Base-by-base conservation (phyloP, 2,888 invertebrate species). In the Conchocele bisecta region DNA sequence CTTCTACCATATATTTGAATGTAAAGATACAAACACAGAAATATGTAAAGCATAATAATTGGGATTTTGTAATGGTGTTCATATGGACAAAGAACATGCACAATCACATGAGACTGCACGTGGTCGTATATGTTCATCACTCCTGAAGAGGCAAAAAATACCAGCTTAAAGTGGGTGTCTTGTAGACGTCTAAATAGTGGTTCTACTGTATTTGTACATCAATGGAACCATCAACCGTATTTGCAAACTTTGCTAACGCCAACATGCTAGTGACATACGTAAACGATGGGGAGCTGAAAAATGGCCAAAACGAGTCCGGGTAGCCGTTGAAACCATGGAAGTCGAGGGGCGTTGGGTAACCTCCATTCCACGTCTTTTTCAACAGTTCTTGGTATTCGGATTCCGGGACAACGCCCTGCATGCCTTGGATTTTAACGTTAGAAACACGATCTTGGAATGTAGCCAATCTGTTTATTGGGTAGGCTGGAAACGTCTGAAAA, bases 211-310 rank as follows among this genome's bases (percentile, higher is more conserved):
- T n/a, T n/a, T n/a, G n/a, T n/a, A n/a, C n/a, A n/a, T n/a, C n/a
- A n/a, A n/a, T n/a, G n/a, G n/a, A n/a, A n/a, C n/a, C n/a, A n/a
- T 29, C 89, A 84, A 22, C 87, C 81, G 65, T 88, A 85, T 72
- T 87, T 78, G 61, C 86, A 85, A 63, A 83, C 22, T 82, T 83
- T 0, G 83, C 71, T 28, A 88, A 54, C 1, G 86, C 86, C 29
- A 86, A 56, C 72, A 86, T 75, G 0, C 81, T 75, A 0, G 81
- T 83, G 5, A 83, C 79, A 57, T 88, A 84, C 1, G 88, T 88
- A 53, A 86, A 86, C 9, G 86, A 71, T 7, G 81, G 81, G 0
- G 86, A 86, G n/a, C 79, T 79, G 86, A 86, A 88, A 51, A 86
- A 84, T 1, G 86, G 86, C 61, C 85, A 88, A 42, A 75, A 83